Evolutionary conservation across 2,797 vertebrate genomes (phyloP).

Genomic region (Intellagama lesueurii): DNA sequence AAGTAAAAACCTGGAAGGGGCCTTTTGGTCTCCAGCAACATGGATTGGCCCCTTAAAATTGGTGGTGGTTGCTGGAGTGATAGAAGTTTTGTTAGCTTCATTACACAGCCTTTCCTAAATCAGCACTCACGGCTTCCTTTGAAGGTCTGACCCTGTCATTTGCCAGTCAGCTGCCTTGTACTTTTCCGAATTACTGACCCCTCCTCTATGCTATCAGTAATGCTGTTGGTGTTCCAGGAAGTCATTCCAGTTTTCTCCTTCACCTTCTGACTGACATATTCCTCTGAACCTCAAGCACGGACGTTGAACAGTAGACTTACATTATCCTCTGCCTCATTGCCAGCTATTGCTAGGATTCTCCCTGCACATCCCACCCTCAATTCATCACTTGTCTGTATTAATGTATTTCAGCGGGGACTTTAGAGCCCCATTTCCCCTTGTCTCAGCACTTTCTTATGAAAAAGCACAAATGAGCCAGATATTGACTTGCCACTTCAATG

Average conservation of each 20-base stretch:
- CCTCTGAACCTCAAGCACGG: background rate
- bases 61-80: background rate
- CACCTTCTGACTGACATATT: background rate
- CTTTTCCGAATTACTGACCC: background rate
- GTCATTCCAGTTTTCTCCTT: background rate
- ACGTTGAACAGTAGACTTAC: background rate
- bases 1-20: too few relatives aligned
- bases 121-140: background rate
- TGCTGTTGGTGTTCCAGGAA: background rate
- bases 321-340: background rate
- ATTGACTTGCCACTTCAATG: constrained; percentile 34
- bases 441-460: constrained; percentile 31
- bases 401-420: constrained; percentile 9
- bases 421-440: constrained; percentile 7
- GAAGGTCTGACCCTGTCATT: constrained; percentile 4
- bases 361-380: background rate
- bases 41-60: too few relatives aligned
- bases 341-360: background rate
- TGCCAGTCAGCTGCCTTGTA: background rate
- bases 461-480: constrained; percentile 26
- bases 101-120: background rate
- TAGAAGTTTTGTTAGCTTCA: background rate
- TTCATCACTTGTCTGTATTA: constrained; percentile 8
- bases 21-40: too few relatives aligned
- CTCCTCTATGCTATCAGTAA: background rate